Conservation (phyloP, 2,888 invertebrate species). For the Embidobia sp. region DNA sequence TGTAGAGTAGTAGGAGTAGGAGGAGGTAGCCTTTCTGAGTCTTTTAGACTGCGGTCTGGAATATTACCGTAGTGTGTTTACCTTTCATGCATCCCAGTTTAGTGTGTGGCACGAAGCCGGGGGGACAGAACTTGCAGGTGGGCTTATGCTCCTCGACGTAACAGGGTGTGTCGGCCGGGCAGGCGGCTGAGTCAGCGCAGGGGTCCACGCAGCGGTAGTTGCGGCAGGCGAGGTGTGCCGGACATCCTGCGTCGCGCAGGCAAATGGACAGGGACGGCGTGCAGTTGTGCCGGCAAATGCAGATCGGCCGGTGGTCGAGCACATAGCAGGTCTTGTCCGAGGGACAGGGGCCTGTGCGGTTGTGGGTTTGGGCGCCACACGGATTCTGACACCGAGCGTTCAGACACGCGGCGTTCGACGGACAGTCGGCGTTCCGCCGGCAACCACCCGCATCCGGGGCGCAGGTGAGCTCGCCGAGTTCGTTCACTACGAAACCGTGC, state of each 20-base stretch:
- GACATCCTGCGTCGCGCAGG: conserved; percentile 94
- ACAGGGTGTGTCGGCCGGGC: conserved; percentile 93
- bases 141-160: conserved; percentile 97
- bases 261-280: conserved; percentile 93
- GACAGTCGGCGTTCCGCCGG: conserved; percentile 90
- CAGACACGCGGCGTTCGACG: conserved; percentile 92
- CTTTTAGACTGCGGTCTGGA: too few species aligned
- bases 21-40: conserved; percentile 31
- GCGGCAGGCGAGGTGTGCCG: conserved; percentile 91
- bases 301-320: conserved; percentile 92
- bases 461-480: conserved; percentile 92
- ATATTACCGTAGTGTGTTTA: conserved; percentile 88
- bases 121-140: conserved; percentile 97
- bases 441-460: conserved; percentile 92
- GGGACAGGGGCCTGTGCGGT: conserved; percentile 84
- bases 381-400: conserved; percentile 95
- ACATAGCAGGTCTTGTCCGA: conserved; percentile 93
- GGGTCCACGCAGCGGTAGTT: conserved; percentile 96
- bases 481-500: conserved; percentile 93
- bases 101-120: conserved; percentile 95
- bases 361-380: conserved; percentile 88
- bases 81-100: conserved; percentile 98
- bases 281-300: conserved; percentile 94
- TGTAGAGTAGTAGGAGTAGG: conserved; percentile 34
- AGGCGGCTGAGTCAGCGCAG: conserved; percentile 91